Conservation (phyloP, 2,113 vertebrate genomes). For the Gymnogyps californianus region DNA sequence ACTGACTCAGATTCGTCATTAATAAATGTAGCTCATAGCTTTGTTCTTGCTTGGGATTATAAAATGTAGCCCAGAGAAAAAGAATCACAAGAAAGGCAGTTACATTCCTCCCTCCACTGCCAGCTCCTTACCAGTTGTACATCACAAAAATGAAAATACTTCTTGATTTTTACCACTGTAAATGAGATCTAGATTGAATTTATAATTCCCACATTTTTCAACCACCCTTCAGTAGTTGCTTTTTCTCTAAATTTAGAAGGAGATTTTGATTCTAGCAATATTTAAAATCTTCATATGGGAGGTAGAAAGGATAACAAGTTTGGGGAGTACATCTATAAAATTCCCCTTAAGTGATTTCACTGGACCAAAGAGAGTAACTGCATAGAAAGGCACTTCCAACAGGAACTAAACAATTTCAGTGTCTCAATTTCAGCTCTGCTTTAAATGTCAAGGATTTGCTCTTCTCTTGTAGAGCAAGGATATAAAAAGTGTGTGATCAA, state of each 20-base stretch:
- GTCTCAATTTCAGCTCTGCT: background rate
- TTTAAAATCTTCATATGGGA: background rate
- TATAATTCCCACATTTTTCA: background rate
- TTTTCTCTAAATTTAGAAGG: background rate
- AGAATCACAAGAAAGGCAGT: background rate
- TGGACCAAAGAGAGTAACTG: background rate
- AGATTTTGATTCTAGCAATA: background rate
- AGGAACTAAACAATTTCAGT: background rate
- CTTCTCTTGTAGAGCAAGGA: background rate
- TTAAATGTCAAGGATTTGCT: conserved; percentile 17
- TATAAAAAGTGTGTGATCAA: background rate
- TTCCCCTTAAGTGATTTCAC: background rate
- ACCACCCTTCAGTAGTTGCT: background rate
- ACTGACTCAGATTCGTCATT: background rate
- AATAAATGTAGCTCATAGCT: background rate
- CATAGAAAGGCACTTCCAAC: background rate
- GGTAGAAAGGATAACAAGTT: background rate
- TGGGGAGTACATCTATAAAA: background rate
- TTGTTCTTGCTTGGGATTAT: background rate
- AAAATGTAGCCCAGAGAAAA: background rate
- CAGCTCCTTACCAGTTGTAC: background rate
- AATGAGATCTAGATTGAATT: background rate
- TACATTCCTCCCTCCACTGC: background rate
- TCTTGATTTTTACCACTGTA: background rate
- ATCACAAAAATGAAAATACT: background rate